Base-by-base conservation (phyloP, 1,140 invertebrate species). In the Amphibalanus amphitrite region DNA sequence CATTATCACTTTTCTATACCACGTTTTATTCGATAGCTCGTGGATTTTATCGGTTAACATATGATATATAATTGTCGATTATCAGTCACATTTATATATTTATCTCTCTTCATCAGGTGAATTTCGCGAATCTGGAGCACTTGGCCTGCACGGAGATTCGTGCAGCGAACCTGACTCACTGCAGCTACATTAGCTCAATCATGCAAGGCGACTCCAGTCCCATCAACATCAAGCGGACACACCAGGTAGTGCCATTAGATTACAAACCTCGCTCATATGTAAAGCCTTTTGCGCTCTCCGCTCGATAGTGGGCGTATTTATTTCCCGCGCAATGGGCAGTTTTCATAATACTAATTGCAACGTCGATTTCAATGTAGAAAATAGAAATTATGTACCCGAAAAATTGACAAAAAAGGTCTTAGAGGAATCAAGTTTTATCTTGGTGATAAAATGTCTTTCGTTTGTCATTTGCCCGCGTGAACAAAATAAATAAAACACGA, bases 121-220 rank as follows among this genome's bases (percentile, higher is more conserved):
- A 98, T 79, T 92, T 95, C 75, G 89, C 85, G 74, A 94, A 97
- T 79, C 81, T 95, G 71, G 88, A 96, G 76, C 95, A 98, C 82
- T 79, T 98, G 65, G 95, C 95, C 0, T 98, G 95, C 78, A 94
- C 93, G 0, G 95, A 98, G 84, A 91, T 97, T 74, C 81, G 91
- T 75, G 92, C 92, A 10, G 93, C 93, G 0, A 96, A 95, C 81
- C 81, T 97, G 10, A 89, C 90, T 0, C 92, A 95, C 81, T 98
- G 95, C 78, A 93, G 91, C 71, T 93, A 92, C 76, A 70, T 90
- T 3, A 89, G 90, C 76, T 89, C 93, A 0, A 83, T 88, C 78
- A 79, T 86, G 0, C 86, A 90, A 77, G 92, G 92, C 1, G 85
- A 89, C 79, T 88, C 88, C 0, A 88, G 88, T 0, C 82, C 84